phyloP scores from a whole-genome alignment of 2,797 vertebrate species.

The Crenuchus spilurus region DNA sequence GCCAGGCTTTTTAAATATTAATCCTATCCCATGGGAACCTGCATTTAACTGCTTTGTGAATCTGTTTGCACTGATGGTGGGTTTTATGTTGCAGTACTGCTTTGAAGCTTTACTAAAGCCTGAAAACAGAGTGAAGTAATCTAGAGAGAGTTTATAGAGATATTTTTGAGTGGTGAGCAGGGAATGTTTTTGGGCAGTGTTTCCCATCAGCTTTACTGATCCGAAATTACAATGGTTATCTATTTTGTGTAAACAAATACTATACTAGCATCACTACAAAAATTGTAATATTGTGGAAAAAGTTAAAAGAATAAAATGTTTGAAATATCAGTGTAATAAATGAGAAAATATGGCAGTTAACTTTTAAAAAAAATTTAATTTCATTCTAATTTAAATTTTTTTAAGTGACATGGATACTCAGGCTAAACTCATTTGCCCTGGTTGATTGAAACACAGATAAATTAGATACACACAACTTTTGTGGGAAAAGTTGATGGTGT shows the following conservation, averaged over 20 bases:
- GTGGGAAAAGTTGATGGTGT: not conserved
- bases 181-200: not conserved
- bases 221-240: not conserved
- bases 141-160: not conserved
- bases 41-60: conserved; percentile 10
- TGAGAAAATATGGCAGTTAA: too few relatives aligned
- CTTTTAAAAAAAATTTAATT: too few relatives aligned
- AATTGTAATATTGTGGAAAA: too few relatives aligned
- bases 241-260: not conserved
- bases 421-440: not conserved
- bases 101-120: not conserved
- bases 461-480: not conserved
- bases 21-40: conserved; percentile 10
- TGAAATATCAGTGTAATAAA: too few relatives aligned
- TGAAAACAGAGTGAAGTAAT: conserved; percentile 11
- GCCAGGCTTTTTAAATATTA: not conserved
- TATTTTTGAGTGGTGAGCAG: not conserved
- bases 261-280: too few relatives aligned
- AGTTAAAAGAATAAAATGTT: too few relatives aligned
- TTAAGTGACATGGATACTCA: not conserved
- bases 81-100: conserved; percentile 9
- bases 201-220: not conserved
- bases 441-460: not conserved
- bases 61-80: not conserved
- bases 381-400: too few relatives aligned